phyloP scores from a whole-genome alignment of 2,888 invertebrate genomes.

The Peribatodes rhomboidaria region DNA sequence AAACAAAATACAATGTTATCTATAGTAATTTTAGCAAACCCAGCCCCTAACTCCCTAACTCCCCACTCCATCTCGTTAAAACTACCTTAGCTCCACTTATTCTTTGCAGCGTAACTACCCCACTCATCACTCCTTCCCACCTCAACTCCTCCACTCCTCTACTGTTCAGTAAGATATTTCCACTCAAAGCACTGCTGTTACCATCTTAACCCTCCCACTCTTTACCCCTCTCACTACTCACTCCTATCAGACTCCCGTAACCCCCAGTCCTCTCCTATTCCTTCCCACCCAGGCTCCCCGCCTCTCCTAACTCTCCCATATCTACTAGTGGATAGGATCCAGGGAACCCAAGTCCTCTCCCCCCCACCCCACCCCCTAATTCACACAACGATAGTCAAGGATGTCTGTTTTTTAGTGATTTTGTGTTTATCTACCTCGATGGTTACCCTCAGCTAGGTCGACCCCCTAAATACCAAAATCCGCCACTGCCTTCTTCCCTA shows the following conservation, averaged over 20 bases:
- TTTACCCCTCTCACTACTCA: background rate
- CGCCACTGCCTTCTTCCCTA: too few relatives aligned
- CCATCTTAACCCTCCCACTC: background rate
- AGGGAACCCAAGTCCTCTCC: too few relatives aligned
- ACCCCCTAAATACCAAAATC: too few relatives aligned
- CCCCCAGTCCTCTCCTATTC: background rate
- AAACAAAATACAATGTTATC: background rate
- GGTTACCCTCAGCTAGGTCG: too few relatives aligned
- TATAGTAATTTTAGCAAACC: slow-evolving; percentile 6
- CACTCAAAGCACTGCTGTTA: too few relatives aligned
- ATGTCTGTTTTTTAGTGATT: too few relatives aligned
- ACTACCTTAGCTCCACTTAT: background rate
- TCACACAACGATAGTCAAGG: too few relatives aligned
- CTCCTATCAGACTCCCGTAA: background rate
- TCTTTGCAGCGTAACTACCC: background rate
- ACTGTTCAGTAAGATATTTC: background rate
- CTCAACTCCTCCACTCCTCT: background rate
- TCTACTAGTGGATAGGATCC: too few relatives aligned
- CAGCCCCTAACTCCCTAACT: background rate
- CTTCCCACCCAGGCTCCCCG: background rate
- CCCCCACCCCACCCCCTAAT: too few relatives aligned
- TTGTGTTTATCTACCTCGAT: too few relatives aligned
- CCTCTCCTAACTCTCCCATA: too few relatives aligned
- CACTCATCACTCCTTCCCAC: background rate
- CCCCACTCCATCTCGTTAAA: background rate